These are phyloP conservation scores for Zosterops japonicus DNA, from an alignment of 2,113 vertebrate species.

Conservation along the genomic window DNA sequence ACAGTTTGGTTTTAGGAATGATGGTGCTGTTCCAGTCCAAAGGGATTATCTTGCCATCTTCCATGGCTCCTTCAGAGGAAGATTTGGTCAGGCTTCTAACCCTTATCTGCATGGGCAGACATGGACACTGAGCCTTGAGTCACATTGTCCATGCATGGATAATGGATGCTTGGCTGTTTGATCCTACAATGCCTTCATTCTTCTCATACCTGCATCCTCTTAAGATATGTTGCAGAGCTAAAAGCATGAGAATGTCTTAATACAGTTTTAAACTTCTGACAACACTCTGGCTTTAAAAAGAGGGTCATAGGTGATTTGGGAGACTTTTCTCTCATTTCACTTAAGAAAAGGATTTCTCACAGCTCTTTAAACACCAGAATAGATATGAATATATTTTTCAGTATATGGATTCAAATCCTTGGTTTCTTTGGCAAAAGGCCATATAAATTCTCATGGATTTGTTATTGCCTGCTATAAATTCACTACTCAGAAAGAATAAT, in stretches of 20 bases:
- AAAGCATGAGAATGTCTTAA: background rate
- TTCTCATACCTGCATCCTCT: background rate
- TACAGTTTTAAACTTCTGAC: background rate
- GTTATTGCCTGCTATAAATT: conserved; percentile 62
- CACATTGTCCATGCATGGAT: background rate
- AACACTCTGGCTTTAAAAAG: background rate
- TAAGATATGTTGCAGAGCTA: background rate
- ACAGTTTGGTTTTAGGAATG: background rate
- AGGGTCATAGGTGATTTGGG: background rate
- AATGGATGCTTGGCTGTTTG: background rate
- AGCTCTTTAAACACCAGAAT: conserved; percentile 3
- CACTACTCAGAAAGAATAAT: conserved; percentile 46
- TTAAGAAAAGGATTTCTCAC: conserved; percentile 29
- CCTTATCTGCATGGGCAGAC: background rate
- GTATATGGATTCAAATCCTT: conserved; percentile 24
- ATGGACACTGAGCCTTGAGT: background rate
- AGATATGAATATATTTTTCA: conserved; percentile 27
- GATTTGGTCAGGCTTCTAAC: background rate
- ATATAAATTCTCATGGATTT: conserved; percentile 55
- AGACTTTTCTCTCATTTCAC: conserved; percentile 2
- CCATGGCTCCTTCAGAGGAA: background rate
- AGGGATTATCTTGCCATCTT: background rate
- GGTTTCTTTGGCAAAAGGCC: conserved; percentile 63
- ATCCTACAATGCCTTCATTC: background rate
- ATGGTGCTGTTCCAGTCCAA: background rate